Conservation (phyloP, 2,113 vertebrate genomes). For the Noturus placidus region DNA sequence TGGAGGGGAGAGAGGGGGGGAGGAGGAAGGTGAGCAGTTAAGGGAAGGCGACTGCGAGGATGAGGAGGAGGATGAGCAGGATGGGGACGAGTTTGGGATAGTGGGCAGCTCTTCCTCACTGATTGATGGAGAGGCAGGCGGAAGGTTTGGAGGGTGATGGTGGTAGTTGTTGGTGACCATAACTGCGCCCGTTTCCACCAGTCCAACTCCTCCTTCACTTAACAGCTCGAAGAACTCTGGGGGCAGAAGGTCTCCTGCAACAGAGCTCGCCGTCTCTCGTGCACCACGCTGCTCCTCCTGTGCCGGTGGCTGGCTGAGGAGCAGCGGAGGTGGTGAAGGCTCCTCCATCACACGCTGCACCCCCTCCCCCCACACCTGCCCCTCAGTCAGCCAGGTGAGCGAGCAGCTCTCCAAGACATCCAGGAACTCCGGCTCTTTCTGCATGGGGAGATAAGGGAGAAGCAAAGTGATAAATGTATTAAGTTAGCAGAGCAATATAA, state of each 20-base stretch:
- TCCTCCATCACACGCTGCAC: slow-evolving; percentile 73
- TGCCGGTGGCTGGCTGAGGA: slow-evolving; percentile 63
- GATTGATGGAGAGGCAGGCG: slow-evolving; percentile 68
- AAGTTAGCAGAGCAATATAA: background rate
- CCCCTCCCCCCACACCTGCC: slow-evolving; percentile 73
- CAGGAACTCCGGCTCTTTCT: slow-evolving; percentile 78
- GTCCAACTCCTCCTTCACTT: slow-evolving; percentile 70
- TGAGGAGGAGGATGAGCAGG: slow-evolving; percentile 73
- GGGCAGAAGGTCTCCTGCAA: slow-evolving; percentile 73
- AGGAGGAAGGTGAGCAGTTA: slow-evolving; percentile 73
- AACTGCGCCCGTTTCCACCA: slow-evolving; percentile 67
- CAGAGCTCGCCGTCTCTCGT: slow-evolving; percentile 56
- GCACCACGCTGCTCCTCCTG: slow-evolving; percentile 66
- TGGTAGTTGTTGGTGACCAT: slow-evolving; percentile 61
- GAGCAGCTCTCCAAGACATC: slow-evolving; percentile 75
- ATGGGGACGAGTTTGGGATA: slow-evolving; percentile 72
- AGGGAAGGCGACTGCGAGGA: slow-evolving; percentile 71
- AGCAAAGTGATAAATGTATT: background rate
- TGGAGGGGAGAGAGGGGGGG: slow-evolving; percentile 64
- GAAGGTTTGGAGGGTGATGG: slow-evolving; percentile 65
- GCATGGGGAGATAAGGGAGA: slow-evolving; percentile 18
- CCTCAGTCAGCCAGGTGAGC: slow-evolving; percentile 78
- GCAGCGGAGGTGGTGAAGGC: slow-evolving; percentile 64
- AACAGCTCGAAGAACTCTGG: slow-evolving; percentile 80
- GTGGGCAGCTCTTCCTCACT: slow-evolving; percentile 75